These are phyloP conservation scores for Poecilia picta DNA, from an alignment of 2,797 vertebrate genomes.

Conservation along the genomic window DNA sequence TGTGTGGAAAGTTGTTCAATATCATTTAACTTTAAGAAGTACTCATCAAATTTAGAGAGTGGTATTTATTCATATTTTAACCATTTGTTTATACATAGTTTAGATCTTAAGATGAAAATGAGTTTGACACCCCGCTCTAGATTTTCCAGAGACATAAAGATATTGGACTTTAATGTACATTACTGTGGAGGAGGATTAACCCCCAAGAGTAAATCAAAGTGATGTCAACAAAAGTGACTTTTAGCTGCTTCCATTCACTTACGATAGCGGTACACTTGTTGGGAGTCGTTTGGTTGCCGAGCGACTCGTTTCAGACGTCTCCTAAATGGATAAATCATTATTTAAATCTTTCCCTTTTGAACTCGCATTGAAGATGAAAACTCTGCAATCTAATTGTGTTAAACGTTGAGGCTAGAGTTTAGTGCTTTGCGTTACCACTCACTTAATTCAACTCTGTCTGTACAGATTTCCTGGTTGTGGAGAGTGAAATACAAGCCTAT, in stretches of 20 bases:
- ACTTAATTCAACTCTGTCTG: not conserved
- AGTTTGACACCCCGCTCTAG: not conserved
- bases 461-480: not conserved
- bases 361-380: not conserved
- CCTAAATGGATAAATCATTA: not conserved
- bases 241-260: not conserved
- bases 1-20: too few relatives aligned
- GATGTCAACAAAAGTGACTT: not conserved
- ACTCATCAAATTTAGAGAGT: too few relatives aligned
- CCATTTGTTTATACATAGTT: too few relatives aligned
- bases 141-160: not conserved
- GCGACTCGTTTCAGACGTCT: not conserved
- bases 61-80: too few relatives aligned
- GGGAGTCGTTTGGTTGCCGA: not conserved
- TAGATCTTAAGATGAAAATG: not conserved
- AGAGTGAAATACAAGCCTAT: not conserved
- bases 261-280: not conserved
- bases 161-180: not conserved
- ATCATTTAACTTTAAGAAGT: too few relatives aligned
- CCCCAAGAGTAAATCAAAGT: not conserved
- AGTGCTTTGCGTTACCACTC: not conserved
- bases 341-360: not conserved
- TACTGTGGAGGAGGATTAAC: not conserved
- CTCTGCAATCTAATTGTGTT: not conserved
- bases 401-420: not conserved